Evolutionary conservation across 2,113 vertebrate species (phyloP), one percentile per base, ranked within the genome.

Genomic region (Agapornis roseicollis): DNA sequence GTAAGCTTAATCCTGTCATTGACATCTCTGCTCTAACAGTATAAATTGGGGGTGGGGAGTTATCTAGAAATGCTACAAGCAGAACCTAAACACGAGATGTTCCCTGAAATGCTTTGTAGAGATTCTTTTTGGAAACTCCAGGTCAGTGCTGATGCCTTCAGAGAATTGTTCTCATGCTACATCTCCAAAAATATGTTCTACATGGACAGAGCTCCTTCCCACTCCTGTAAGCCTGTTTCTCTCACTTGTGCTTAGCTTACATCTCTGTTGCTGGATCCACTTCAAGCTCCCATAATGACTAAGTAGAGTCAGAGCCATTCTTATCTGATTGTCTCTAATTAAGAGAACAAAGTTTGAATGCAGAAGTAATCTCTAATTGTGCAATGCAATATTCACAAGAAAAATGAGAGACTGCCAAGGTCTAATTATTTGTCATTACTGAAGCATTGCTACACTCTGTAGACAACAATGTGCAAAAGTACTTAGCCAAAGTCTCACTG

Each of bases 361-460:
- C 53, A 88, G 81, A 84, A 81, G 82, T 42, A 89, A 92, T 85
- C 63, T 90, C 88, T 91, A 91, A 96, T 96, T 85, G 95, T 94
- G 97, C 93, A 90, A 95, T 92, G 66, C 88, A 96, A 97, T 97
- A 96, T 93, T 96, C 96, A 96, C 85, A 96, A 83, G 91, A 88
- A 94, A 92, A 85, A 95, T 56, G 96, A 95, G 82, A 94, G 61
- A 60, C 93, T 91, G 97, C 91, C 97, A 98, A 94, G 80, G 93
- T 86, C 85, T 96, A 97, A 98, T 95, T 97, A 97, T 97, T 98
- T 91, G 89, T 68, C 89, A 90, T 97, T 97, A 94, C 96, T 94
- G 94, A 93, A 85, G 74, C 91, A 76, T 82, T 97, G 94, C 95
- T 97, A 95, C 94, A 94, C 81, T 96, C 73, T 56, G 85, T 56